Evolutionary conservation across 2,113 vertebrate species (phyloP).

Genomic region (Bujurquina vittata): DNA sequence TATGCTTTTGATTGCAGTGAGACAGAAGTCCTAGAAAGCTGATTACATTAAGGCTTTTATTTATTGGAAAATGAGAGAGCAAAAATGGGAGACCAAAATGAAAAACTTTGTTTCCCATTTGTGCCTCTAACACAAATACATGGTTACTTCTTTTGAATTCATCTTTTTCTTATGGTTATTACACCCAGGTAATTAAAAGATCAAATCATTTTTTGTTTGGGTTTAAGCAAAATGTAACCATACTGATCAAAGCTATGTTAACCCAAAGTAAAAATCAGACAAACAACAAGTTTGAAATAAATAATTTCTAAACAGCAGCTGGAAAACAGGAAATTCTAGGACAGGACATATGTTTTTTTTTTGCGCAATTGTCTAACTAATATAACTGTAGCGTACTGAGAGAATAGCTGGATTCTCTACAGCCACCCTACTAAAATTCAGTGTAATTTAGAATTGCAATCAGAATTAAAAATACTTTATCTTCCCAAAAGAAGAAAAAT

Average conservation of each 20-base stretch:
- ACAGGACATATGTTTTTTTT: not conserved
- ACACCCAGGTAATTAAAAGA: not conserved
- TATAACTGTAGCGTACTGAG: not conserved
- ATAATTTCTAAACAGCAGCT: constrained; percentile 9
- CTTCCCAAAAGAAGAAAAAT: not conserved
- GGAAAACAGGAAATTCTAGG: constrained; percentile 2
- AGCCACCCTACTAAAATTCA: not conserved
- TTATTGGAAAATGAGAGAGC: not conserved
- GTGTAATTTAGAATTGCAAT: not conserved
- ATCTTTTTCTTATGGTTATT: not conserved
- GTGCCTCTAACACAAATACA: constrained; percentile 1
- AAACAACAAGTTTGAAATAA: not conserved
- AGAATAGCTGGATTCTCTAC: not conserved
- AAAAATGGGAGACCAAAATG: constrained; percentile 28
- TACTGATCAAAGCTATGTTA: not conserved
- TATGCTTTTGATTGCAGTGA: constrained; percentile 32
- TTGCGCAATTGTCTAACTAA: not conserved
- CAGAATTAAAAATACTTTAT: not conserved
- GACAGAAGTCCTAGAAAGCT: not conserved
- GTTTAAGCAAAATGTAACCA: not conserved
- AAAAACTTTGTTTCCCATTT: constrained; percentile 19
- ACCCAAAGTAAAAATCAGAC: not conserved
- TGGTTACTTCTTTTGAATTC: not conserved
- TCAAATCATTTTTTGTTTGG: not conserved
- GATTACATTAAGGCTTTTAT: not conserved